Conservation (phyloP, 2,888 invertebrate species). For the Perizoma flavofasciatum region DNA sequence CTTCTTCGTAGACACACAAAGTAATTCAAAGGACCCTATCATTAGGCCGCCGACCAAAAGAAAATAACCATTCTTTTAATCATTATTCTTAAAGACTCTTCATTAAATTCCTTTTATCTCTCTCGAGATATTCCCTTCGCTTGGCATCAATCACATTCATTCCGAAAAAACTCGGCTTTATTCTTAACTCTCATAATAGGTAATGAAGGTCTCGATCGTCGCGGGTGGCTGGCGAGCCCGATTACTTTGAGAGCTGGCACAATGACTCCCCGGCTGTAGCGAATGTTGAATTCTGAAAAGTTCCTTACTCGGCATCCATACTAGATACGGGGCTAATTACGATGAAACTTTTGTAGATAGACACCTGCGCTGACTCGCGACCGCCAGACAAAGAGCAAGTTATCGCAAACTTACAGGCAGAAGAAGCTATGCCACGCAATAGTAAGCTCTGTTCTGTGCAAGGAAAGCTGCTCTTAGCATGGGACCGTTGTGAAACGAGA, state of each 20-base stretch:
- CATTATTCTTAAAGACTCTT: conserved; percentile 84
- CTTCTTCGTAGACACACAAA: conserved; percentile 72
- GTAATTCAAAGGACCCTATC: conserved; percentile 78
- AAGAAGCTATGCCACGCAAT: conserved; percentile 47
- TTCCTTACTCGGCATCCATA: conserved; percentile 76
- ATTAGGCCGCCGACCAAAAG: conserved; percentile 78
- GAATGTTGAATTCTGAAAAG: conserved; percentile 79
- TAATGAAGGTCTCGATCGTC: conserved; percentile 81
- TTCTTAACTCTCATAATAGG: conserved; percentile 84
- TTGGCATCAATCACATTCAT: conserved; percentile 83
- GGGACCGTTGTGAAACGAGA: conserved; percentile 44
- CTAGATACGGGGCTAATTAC: conserved; percentile 82
- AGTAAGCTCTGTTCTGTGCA: conserved; percentile 53
- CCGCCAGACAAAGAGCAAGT: conserved; percentile 79
- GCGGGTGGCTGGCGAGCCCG: conserved; percentile 75
- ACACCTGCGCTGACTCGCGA: conserved; percentile 79
- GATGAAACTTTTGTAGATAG: conserved; percentile 81
- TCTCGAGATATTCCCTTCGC: conserved; percentile 80
- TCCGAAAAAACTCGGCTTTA: conserved; percentile 82
- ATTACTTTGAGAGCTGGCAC: conserved; percentile 80
- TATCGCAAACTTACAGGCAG: conserved; percentile 78
- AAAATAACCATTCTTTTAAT: conserved; percentile 82
- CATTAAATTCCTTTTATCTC: conserved; percentile 84
- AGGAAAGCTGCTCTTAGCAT: conserved; percentile 53
- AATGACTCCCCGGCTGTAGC: conserved; percentile 77